A percentile compares a stretch with the other conserved stretches of the same genome.
These are phyloP conservation scores for Hirtodrosophila histrioides DNA, from an alignment of 2,888 invertebrate species.

Conservation along the genomic window DNA sequence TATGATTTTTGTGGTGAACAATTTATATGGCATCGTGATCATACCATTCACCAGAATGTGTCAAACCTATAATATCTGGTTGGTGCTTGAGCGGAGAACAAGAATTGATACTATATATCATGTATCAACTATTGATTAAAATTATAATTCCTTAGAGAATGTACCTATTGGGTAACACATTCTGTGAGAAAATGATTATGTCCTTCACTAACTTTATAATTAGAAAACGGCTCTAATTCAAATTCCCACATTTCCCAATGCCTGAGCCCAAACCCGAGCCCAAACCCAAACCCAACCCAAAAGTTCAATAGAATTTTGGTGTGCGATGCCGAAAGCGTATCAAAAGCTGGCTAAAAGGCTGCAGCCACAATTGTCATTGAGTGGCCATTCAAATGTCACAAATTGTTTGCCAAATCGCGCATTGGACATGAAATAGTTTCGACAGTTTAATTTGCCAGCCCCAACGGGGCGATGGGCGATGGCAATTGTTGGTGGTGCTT, in stretches of 20 bases:
- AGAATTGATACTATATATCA: too few species aligned
- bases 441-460: constrained; percentile 83
- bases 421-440: constrained; percentile 83
- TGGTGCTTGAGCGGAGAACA: too few species aligned
- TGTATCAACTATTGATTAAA: too few species aligned
- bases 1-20: too few species aligned
- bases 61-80: too few species aligned
- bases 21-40: too few species aligned
- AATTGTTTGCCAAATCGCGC: constrained; percentile 82
- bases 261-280: neutral
- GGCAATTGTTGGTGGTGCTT: constrained; percentile 44
- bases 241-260: constrained; percentile 41
- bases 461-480: constrained; percentile 43
- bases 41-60: too few species aligned
- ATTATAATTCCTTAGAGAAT: too few species aligned
- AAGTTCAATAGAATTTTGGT: constrained; percentile 50
- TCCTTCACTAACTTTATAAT: neutral
- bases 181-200: too few species aligned
- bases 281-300: constrained; percentile 38
- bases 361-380: constrained; percentile 73
- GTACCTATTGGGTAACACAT: too few species aligned
- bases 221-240: neutral
- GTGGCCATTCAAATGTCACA: constrained; percentile 83
- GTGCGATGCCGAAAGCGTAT: constrained; percentile 57
- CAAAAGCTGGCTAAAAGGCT: constrained; percentile 59